Conservation (phyloP, 1,140 invertebrate genomes). For the Mya arenaria region DNA sequence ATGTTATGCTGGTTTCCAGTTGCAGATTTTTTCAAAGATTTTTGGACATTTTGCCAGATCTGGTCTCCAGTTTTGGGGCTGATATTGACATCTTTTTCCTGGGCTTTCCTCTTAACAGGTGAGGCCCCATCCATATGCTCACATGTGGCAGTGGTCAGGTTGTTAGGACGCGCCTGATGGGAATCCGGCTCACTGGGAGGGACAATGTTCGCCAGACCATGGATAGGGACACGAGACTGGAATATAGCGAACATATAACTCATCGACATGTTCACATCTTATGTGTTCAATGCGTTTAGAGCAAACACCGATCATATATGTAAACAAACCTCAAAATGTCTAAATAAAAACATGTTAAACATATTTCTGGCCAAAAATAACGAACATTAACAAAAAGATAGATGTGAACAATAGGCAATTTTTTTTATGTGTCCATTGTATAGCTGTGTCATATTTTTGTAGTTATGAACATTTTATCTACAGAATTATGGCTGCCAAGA, state of each 20-base stretch:
- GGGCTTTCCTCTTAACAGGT: conserved; percentile 52
- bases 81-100: conserved; percentile 66
- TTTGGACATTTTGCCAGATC: conserved; percentile 66
- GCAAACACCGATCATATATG: background rate
- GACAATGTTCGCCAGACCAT: conserved; percentile 78
- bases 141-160: conserved; percentile 49
- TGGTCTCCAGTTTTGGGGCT: conserved; percentile 61
- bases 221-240: conserved; percentile 78
- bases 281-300: too few species aligned
- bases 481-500: too few species aligned
- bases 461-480: too few species aligned
- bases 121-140: conserved; percentile 44
- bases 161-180: conserved; percentile 55
- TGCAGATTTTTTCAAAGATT: conserved; percentile 62
- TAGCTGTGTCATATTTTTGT: too few species aligned
- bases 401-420: too few species aligned
- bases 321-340: background rate
- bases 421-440: too few species aligned
- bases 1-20: conserved; percentile 56
- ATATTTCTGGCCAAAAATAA: too few species aligned
- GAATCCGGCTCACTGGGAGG: conserved; percentile 79
- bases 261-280: too few species aligned
- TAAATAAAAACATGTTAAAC: background rate
- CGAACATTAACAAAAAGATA: too few species aligned
- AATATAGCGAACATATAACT: conserved; percentile 23